Conservation (phyloP, 2,113 vertebrate species). For the Ifrita kowaldi region DNA sequence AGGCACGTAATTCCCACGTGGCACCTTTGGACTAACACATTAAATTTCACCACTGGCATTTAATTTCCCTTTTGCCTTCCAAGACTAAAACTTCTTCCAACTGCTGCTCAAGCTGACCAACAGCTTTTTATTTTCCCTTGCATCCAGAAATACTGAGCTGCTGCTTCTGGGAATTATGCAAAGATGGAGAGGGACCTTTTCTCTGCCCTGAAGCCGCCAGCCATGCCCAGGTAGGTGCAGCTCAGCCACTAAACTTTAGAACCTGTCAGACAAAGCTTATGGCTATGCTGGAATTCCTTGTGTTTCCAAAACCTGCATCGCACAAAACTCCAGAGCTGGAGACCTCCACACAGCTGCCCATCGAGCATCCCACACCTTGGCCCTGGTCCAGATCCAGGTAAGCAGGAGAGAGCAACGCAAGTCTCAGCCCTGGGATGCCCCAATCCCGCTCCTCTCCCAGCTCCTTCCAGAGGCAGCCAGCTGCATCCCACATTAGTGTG, state of each 20-base stretch:
- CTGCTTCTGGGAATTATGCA: neutral
- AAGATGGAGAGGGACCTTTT: neutral
- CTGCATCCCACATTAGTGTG: accelerated
- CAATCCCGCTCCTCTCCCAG: accelerated
- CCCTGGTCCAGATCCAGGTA: neutral
- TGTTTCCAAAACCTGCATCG: neutral
- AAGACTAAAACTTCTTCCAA: neutral
- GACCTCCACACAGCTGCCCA: neutral
- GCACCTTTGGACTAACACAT: neutral
- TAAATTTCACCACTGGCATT: neutral
- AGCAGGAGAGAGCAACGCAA: neutral
- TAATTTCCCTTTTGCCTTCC: neutral
- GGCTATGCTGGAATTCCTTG: accelerated
- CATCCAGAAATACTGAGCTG: neutral
- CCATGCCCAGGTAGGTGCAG: neutral
- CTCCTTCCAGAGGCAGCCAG: neutral
- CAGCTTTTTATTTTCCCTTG: neutral
- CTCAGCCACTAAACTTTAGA: neutral
- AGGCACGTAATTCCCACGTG: neutral
- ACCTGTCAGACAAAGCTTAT: neutral
- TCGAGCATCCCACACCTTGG: accelerated
- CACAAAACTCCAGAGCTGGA: neutral
- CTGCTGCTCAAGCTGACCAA: neutral
- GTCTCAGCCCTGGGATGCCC: neutral
- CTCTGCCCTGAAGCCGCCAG: neutral